Evolutionary conservation across 2,888 invertebrate genomes (phyloP).

Genomic region (Ectobius pallidus): DNA sequence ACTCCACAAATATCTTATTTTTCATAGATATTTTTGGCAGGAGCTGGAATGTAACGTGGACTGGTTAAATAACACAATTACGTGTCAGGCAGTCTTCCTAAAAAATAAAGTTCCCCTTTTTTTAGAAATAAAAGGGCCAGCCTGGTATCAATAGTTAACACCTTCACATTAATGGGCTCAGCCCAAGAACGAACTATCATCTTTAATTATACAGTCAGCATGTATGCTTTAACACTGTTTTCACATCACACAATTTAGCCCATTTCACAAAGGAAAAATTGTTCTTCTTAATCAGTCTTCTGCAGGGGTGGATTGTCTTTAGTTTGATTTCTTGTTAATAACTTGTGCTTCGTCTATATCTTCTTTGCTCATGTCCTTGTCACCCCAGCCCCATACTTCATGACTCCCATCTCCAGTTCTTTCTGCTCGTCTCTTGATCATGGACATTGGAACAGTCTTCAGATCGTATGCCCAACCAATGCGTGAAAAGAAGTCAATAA

Average conservation of each 20-base stretch:
- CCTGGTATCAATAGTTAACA: neutral
- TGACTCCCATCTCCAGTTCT: constrained; percentile 78
- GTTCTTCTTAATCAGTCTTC: neutral
- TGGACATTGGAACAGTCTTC: constrained; percentile 76
- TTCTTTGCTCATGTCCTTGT: constrained; percentile 45
- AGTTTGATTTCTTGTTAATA: constrained; percentile 44
- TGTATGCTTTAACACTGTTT: neutral
- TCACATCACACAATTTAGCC: neutral
- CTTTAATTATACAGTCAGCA: neutral
- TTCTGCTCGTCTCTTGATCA: constrained; percentile 70
- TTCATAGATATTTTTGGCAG: neutral
- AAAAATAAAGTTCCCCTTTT: neutral
- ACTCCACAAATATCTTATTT: neutral
- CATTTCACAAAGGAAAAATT: neutral
- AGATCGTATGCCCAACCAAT: constrained; percentile 89
- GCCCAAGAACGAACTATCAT: too few species aligned
- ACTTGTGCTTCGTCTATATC: constrained; percentile 46
- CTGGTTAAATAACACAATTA: neutral
- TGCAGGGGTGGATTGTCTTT: constrained; percentile 4
- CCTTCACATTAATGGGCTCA: neutral
- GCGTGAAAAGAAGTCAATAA: constrained; percentile 81
- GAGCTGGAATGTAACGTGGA: neutral
- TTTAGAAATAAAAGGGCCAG: neutral
- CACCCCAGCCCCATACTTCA: constrained; percentile 44
- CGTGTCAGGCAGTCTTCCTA: neutral